phyloP scores from a whole-genome alignment of 1,140 invertebrate genomes.

The Polyergus mexicanus region DNA sequence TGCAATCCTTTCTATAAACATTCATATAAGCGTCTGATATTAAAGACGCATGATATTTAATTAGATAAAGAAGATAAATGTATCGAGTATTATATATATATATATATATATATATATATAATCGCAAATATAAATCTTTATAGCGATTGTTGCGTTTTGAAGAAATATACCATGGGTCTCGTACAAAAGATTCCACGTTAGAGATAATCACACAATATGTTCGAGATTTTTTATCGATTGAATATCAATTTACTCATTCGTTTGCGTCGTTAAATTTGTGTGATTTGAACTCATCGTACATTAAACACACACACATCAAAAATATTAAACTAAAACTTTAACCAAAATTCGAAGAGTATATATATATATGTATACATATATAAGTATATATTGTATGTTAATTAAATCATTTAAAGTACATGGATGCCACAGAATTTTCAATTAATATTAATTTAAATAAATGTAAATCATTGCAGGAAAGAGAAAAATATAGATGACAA shows the following conservation, averaged over 20 bases:
- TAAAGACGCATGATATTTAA: not conserved
- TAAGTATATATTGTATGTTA: not conserved
- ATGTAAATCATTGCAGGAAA: not conserved
- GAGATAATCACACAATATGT: not conserved
- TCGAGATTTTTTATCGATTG: not conserved
- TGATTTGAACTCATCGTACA: not conserved
- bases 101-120: not conserved
- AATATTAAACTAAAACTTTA: not conserved
- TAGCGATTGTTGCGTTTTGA: not conserved
- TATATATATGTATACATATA: not conserved
- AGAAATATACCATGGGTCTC: not conserved
- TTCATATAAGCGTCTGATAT: not conserved
- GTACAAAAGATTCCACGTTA: not conserved
- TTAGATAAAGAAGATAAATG: not conserved
- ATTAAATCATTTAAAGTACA: not conserved
- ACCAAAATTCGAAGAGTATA: not conserved
- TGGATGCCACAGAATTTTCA: not conserved
- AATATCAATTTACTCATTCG: not conserved
- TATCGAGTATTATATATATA: too few relatives aligned
- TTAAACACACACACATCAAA: not conserved
- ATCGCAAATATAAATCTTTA: not conserved
- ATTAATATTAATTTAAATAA: slow-evolving; percentile 18
- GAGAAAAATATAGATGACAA: not conserved
- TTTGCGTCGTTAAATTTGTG: not conserved
- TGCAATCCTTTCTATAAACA: not conserved